Base-by-base conservation (phyloP, 2,113 vertebrate species). In the Amblyopsis rosae region DNA sequence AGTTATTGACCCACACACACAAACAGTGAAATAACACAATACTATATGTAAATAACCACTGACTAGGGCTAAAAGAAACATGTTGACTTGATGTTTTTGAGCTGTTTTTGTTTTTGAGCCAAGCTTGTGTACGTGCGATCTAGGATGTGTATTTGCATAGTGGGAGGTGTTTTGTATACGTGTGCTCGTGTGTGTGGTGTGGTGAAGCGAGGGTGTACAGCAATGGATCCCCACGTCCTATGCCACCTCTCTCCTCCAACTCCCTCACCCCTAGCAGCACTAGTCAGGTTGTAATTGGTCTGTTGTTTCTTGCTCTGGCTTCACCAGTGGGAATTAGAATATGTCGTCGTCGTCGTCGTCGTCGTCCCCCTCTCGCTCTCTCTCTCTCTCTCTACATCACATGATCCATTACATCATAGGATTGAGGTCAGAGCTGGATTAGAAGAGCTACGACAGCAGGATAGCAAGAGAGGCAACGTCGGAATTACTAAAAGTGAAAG, bases 341-440 rank as follows among this genome's bases (percentile, higher is more conserved):
- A 84, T 81, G 87, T 86, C n/a, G n/a, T n/a, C n/a, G n/a, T 85
- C 80, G 85, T 81, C 84, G 82, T 85, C 74, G 55, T 84, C 84
- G 62, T 75, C 19, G 46, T 70, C 66, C 12, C 32, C 73, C 64
- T 56, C n/a, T 56, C 54, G 26, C 54, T 56, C 17, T 1, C 51
- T 53, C 51, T 53, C 12, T 53, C 46, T 76, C 75, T 77, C 75
- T 41, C 66, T 12, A 9, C 67, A 70, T 89, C 86, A 91, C 88
- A 88, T 90, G 88, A 86, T 84, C 79, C 67, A 77, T 91, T 91
- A 89, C 88, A 90, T 91, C 89, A 90, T 72, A 70, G 84, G 88
- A 88, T 89, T 90, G 87, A 86, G 88, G 87, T 89, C 86, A 86
- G 82, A 45, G 69, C 87, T 87, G 92, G 92, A 93, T 93, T 93